phyloP scores from a whole-genome alignment of 2,113 vertebrate genomes.

The Ginglymostoma cirratum region DNA sequence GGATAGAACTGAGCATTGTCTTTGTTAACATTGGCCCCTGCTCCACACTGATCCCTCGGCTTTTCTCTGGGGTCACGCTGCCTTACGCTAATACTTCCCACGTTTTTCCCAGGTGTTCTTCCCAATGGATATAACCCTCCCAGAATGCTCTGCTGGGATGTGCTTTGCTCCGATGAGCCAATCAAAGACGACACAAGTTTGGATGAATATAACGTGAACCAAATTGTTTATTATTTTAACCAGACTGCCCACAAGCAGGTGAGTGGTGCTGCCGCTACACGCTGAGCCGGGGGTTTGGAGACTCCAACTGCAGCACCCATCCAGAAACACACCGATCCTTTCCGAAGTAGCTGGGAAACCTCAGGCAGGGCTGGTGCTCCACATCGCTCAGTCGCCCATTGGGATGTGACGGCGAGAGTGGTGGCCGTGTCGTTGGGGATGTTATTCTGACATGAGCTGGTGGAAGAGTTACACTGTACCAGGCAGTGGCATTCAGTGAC shows the following conservation, averaged over 20 bases:
- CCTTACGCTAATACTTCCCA: neutral
- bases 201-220: constrained; percentile 73
- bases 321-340: neutral
- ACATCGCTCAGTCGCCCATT: too few relatives aligned
- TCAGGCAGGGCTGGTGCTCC: neutral
- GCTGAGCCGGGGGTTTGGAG: neutral
- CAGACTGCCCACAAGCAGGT: constrained; percentile 59
- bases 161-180: constrained; percentile 66
- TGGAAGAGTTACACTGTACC: too few relatives aligned
- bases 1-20: neutral
- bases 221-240: constrained; percentile 63
- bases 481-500: too few relatives aligned
- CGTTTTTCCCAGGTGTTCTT: constrained; percentile 63
- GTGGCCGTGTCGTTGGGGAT: too few relatives aligned
- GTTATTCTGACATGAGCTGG: too few relatives aligned
- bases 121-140: constrained; percentile 80
- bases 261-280: neutral
- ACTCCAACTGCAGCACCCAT: neutral
- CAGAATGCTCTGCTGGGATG: constrained; percentile 74
- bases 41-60: neutral
- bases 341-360: neutral
- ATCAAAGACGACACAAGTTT: constrained; percentile 70
- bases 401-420: too few relatives aligned
- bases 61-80: neutral
- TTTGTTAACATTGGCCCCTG: neutral